Base-by-base conservation (phyloP, 2,113 vertebrate genomes). In the Columba janthina region DNA sequence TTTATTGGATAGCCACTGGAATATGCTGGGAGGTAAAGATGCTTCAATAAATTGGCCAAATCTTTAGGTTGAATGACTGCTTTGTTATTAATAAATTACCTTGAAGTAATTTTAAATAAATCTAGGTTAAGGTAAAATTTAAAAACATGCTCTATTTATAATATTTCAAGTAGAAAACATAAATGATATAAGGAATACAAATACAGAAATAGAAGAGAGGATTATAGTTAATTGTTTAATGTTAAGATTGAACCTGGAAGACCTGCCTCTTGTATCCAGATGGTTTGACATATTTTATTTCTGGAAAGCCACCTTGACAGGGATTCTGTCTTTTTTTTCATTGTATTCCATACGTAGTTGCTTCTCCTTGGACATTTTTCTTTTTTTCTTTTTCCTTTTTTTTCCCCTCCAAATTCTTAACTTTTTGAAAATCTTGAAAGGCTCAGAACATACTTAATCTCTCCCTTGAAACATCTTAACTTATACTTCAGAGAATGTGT, bases 261-360 rank as follows among this genome's bases (percentile, higher is more conserved):
- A 87, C 25, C 8, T 77, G 32, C 29, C 1, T 89, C 60, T 84
- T 91, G 4, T 71, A 62, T 71, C 70, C 73, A 81, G 65, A 89
- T 91, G 65, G 77, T 66, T 89, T 91, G 31, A 57, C 70, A 32
- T 87, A 74, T 93, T 94, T 84, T 84, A 85, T 93, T 89, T 91
- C 57, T 96, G 1, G 1, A 87, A 89, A 67, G 11, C 36, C 38
- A 84, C 87, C 80, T 77, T 96, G 42, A 81, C 28, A 67, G 42
- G 13, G 19, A 67, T 81, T 28, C 31, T 79, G 11, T 48, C 71
- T 89, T 90, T 94, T 86, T 88, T 71, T 26, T 76, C 50, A 4
- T 88, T 71, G 31, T 44, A 4, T 88, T 94, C 54, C 51, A 17
- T 53, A 56, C 58, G 51, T 76, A 89, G 31, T 57, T 83, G 19